Evolutionary conservation across 2,113 vertebrate species (phyloP), one percentile per base, ranked within the genome.

Genomic region (Steatornis caripensis): DNA sequence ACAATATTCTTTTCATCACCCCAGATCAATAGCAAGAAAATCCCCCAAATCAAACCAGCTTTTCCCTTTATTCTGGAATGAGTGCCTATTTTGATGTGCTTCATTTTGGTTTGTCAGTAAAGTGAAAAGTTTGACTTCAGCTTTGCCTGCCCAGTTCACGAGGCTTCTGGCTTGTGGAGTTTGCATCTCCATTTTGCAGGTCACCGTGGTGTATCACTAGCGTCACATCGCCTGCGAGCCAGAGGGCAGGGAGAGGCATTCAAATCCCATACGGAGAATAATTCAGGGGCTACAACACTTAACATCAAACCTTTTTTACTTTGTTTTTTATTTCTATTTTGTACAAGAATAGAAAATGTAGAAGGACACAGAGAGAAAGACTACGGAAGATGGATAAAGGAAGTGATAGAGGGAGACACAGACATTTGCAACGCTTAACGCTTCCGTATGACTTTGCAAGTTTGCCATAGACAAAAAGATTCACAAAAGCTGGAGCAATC

Each of bases 221-320:
- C 3, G 71, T 18, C 64, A 39, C 58, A 17, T 1, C 15, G 41
- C 32, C 86, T 10, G 36, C 0, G 4, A 20, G 48, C 18, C 54
- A 41, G 17, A 30, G 78, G 65, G 64, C 90, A 85, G 9, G 23
- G 22, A 72, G 10, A 58, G 11, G 32, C 24, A n/a, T 27, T 61
- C 22, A 12, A 66, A 43, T 32, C 57, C 39, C 58, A 11, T 5
- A 1, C 0, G 0, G 20, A 43, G 29, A 84, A 77, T 49, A 6
- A 0, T 18, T 11, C 39, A 60, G 92, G 81, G 94, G 49, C 8
- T 77, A 23, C 34, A 72, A 6, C 41, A 16, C 45, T 39, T 30
- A 23, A 48, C 49, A 37, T 41, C 87, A 74, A 81, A 11, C 2
- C 2, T 13, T 62, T 77, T 30, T 13, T 12, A 36, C 34, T 39